Base-by-base conservation (phyloP, 2,113 vertebrate species). In the Myiagra hebetior region DNA sequence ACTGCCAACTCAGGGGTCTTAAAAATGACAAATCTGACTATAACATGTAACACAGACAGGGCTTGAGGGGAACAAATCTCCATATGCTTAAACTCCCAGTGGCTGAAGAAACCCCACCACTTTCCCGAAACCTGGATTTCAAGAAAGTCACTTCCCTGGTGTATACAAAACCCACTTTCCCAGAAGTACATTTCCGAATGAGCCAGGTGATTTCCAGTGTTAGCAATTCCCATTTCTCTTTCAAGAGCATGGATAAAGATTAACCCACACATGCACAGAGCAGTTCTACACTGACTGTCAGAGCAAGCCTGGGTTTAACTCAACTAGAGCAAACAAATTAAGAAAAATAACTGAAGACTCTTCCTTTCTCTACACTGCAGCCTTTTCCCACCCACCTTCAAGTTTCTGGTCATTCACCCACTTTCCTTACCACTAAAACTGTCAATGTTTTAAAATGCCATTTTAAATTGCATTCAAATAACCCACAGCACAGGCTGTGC, bases 191-290 rank as follows among this genome's bases (percentile, higher is more conserved):
- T 37, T 93, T 94, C 72, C 1, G 0, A 96, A 49, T 7, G 52
- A 85, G 92, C 91, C 94, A 93, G 95, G 95, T 93, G 92, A 79
- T 88, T 95, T 92, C 94, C 96, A 93, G 76, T 1, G 21, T 69
- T 65, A 57, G 79, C 82, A 42, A 73, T 65, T 88, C 72, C 91
- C 75, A 80, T 19, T 93, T 76, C 85, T 91, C 74, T 93, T 69
- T 90, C 67, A 69, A 57, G 86, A 94, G 12, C 67, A 24, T 20
- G 91, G 94, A 93, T 80, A 92, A 96, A 92, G 83, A 95, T 95
- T 93, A 95, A 97, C 94, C 83, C 92, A 9, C 19, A 3, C 50
- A 23, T 1, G 1, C 8, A 77, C 22, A 8, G 69, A 65, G 81
- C 53, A 42, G 22, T 19, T 73, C 84, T 11, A 39, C 6, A 1